Conservation (phyloP, 92 coral and sea anemone species). For the Umimayanthus chanpuru region DNA sequence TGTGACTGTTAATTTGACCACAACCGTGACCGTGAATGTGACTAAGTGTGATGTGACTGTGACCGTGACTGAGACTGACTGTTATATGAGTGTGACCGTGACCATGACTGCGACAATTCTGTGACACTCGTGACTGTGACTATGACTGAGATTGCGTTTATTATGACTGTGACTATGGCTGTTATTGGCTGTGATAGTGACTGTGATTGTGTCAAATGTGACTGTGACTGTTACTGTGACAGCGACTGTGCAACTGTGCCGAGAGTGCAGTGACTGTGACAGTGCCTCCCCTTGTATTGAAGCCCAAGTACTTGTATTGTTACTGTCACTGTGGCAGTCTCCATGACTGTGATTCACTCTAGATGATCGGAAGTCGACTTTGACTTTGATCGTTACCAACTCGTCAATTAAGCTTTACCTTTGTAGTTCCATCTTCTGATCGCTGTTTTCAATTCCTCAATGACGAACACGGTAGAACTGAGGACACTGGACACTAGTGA, state of each 20-base stretch:
- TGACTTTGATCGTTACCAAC: not conserved
- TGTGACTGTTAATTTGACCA: no score
- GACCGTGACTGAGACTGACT: not conserved
- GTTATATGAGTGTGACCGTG: not conserved
- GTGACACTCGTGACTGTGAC: not conserved
- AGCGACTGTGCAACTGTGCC: no score
- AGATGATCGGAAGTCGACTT: not conserved
- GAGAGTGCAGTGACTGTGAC: no score
- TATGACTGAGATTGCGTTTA: not conserved
- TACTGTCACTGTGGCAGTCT: not conserved
- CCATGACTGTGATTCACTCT: not conserved
- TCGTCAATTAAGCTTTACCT: not conserved
- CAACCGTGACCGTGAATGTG: no score
- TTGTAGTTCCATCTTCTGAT: not conserved
- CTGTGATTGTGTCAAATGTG: no score
- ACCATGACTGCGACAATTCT: not conserved
- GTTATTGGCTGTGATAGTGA: no score
- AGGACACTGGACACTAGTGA: conserved; percentile 38
- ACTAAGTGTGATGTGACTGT: no score
- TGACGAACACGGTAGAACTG: conserved; percentile 27
- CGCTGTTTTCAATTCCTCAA: conserved; percentile 17
- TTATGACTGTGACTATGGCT: no score
- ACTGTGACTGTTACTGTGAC: no score
- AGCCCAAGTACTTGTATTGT: no score
- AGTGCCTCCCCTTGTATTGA: no score